Conservation (phyloP, 2,888 invertebrate genomes). For the Nephrotoma flavescens region DNA sequence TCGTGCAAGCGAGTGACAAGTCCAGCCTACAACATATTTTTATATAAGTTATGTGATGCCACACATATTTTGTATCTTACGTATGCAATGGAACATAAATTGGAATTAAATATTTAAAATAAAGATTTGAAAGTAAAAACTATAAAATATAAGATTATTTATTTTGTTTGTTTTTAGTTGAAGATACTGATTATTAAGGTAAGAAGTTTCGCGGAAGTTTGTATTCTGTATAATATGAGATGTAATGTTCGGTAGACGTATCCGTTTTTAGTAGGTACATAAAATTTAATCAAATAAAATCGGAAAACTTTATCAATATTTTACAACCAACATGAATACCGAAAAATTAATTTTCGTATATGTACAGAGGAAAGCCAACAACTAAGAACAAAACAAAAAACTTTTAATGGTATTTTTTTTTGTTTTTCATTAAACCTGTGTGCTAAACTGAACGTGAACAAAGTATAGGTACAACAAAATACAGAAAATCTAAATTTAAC, state of each 20-base stretch:
- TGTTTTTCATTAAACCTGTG: background rate
- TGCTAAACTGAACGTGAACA: background rate
- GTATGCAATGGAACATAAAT: background rate
- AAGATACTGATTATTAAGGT: background rate
- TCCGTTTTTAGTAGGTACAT: background rate
- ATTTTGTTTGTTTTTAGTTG: background rate
- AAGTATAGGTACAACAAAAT: background rate
- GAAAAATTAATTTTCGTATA: background rate
- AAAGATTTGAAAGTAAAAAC: background rate
- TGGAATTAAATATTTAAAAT: background rate
- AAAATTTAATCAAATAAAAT: background rate
- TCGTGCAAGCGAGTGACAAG: background rate
- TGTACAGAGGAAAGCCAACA: background rate
- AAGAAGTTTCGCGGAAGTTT: background rate
- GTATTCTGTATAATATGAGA: background rate
- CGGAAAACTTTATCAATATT: background rate
- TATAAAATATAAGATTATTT: background rate
- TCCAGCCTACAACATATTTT: background rate
- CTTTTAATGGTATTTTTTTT: background rate
- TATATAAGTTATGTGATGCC: background rate
- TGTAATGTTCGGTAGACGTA: background rate
- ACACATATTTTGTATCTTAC: background rate
- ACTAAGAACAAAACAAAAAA: background rate
- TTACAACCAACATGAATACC: background rate
- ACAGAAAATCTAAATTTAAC: background rate